Percentiles rank a stretch among this genome's conserved stretches.
Conservation (phyloP, 2,797 vertebrate genomes). For the Hydrolagus colliei region DNA sequence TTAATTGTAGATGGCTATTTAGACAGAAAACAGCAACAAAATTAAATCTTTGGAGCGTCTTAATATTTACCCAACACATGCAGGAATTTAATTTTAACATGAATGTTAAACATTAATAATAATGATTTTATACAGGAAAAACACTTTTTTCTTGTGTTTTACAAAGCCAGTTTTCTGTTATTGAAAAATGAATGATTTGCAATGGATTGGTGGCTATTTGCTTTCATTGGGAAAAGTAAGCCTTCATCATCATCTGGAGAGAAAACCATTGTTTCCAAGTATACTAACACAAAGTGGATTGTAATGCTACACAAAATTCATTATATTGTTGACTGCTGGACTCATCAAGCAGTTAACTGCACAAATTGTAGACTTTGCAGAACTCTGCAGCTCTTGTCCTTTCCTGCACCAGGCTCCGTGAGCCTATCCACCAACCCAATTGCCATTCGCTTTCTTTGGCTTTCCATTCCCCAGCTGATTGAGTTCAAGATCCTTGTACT, state of each 20-base stretch:
- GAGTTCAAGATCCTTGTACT: too few species aligned
- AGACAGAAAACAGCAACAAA: neutral
- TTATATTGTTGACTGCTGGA: neutral
- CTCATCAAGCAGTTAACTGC: neutral
- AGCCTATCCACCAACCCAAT: too few species aligned
- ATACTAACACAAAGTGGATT: neutral
- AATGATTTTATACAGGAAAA: constrained; percentile 3
- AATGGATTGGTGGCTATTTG: neutral
- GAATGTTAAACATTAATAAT: constrained; percentile 8
- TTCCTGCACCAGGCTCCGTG: too few species aligned
- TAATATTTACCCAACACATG: neutral
- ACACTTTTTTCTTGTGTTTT: neutral
- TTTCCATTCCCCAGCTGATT: too few species aligned
- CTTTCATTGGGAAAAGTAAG: constrained; percentile 7
- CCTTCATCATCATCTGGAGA: neutral
- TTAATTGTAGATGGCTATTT: neutral
- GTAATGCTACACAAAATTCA: neutral
- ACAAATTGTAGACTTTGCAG: neutral
- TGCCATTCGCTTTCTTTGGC: too few species aligned
- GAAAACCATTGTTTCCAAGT: neutral
- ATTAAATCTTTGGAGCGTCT: too few species aligned
- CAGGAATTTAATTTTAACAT: neutral
- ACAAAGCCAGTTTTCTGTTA: neutral
- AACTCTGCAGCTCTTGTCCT: too few species aligned
- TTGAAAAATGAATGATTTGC: neutral